Conservation (phyloP, 2,113 vertebrate species). For the Syrrhaptes paradoxus region DNA sequence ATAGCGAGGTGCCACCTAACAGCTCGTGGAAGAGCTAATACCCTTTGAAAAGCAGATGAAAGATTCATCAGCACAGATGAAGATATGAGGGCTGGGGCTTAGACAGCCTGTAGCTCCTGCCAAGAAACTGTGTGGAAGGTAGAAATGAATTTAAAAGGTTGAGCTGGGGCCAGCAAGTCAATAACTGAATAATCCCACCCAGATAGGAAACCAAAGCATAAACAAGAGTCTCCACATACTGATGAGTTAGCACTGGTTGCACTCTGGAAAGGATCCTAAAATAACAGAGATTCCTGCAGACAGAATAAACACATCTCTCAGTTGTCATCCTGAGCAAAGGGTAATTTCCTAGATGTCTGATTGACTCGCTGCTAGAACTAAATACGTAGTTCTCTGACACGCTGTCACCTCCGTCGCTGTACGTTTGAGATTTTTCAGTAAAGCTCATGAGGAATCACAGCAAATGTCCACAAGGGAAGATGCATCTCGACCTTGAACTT, state of each 20-base stretch:
- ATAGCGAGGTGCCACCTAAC: background rate
- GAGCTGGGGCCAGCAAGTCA: constrained; percentile 66
- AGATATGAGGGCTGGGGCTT: constrained; percentile 52
- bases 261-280: constrained; percentile 65
- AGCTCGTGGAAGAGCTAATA: constrained; percentile 1
- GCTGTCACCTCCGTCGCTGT: constrained; percentile 36
- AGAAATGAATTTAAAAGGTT: constrained; percentile 67
- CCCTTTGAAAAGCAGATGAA: constrained; percentile 50
- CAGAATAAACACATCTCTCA: constrained; percentile 69
- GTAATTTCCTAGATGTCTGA: constrained; percentile 68
- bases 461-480: constrained; percentile 56
- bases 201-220: constrained; percentile 68
- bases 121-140: constrained; percentile 55
- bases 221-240: constrained; percentile 64
- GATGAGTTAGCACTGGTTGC: constrained; percentile 64
- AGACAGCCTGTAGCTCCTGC: constrained; percentile 44
- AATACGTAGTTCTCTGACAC: constrained; percentile 53
- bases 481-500: constrained; percentile 48
- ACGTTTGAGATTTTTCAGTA: background rate
- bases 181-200: constrained; percentile 71
- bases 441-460: constrained; percentile 53
- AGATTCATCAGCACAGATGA: constrained; percentile 61
- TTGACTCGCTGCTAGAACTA: constrained; percentile 61
- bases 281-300: constrained; percentile 69
- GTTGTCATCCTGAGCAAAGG: constrained; percentile 62